These are phyloP conservation scores for Proisotoma minuta DNA, from an alignment of 2,888 invertebrate species.

Conservation along the genomic window DNA sequence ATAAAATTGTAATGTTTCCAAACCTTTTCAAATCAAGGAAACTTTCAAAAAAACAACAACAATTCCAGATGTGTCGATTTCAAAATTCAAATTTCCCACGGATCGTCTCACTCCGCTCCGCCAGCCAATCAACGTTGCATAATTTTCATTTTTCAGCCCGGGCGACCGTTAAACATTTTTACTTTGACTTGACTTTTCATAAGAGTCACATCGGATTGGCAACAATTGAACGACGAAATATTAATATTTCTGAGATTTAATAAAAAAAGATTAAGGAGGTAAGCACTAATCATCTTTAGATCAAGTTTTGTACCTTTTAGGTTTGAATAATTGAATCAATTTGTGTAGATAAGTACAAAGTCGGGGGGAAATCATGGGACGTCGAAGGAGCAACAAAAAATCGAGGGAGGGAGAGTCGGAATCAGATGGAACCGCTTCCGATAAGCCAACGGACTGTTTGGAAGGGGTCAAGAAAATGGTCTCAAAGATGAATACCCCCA, in stretches of 20 bases:
- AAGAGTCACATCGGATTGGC: too few species aligned
- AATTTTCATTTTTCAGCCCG: too few species aligned
- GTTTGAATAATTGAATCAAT: background rate
- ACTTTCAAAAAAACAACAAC: too few species aligned
- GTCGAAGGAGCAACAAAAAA: conserved; percentile 2
- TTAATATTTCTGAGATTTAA: too few species aligned
- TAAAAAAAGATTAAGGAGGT: too few species aligned
- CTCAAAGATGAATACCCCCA: conserved; percentile 21
- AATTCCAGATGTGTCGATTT: background rate
- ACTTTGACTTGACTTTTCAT: too few species aligned
- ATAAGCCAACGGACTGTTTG: conserved; percentile 17
- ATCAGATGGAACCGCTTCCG: conserved; percentile 11
- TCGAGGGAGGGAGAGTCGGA: conserved; percentile 8
- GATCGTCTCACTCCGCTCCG: too few species aligned
- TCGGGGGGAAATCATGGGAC: too few species aligned
- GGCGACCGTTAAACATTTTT: too few species aligned
- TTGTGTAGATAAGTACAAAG: background rate
- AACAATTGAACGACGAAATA: too few species aligned
- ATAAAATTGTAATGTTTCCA: background rate
- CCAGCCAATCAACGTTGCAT: too few species aligned
- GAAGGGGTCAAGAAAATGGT: conserved; percentile 16
- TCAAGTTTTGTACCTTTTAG: background rate
- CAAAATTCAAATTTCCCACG: background rate
- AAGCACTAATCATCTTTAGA: background rate
- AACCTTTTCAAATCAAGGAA: background rate